Evolutionary conservation across 2,888 invertebrate species (phyloP).

Genomic region (Napeogenes sylphis): DNA sequence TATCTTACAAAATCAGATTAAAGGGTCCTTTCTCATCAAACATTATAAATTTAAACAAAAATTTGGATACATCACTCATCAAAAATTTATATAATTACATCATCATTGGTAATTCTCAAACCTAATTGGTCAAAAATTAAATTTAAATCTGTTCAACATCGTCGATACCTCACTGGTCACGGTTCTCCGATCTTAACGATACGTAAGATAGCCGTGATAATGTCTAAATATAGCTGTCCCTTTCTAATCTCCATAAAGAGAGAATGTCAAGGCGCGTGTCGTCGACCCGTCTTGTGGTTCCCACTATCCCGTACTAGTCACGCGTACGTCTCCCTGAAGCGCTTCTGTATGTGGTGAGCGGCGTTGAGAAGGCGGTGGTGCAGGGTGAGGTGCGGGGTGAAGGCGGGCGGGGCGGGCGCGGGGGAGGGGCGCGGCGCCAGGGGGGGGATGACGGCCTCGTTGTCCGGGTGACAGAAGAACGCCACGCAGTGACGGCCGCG

Average conservation of each 20-base stretch:
- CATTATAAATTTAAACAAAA: too few species aligned
- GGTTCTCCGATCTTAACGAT: too few species aligned
- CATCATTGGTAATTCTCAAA: too few species aligned
- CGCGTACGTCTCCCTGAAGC: conserved; percentile 83
- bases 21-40: too few species aligned
- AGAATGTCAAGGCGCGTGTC: conserved; percentile 41
- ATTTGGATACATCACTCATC: too few species aligned
- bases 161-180: too few species aligned
- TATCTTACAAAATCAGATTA: too few species aligned
- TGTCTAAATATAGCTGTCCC: not conserved
- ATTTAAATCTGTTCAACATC: too few species aligned
- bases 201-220: not conserved
- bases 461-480: conserved; percentile 87
- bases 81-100: too few species aligned
- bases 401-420: conserved; percentile 57
- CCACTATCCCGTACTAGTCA: conserved; percentile 59
- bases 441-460: conserved; percentile 69
- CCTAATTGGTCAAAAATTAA: too few species aligned
- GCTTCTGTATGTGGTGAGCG: conserved; percentile 83
- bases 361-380: conserved; percentile 81
- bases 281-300: conserved; percentile 35
- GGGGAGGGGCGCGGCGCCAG: conserved; percentile 65
- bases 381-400: conserved; percentile 64
- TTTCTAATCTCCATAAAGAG: not conserved
- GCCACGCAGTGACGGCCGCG: conserved; percentile 86